Evolutionary conservation across 2,888 invertebrate genomes (phyloP), one percentile per base, ranked within the genome.

Genomic region (Nomada fabriciana): DNA sequence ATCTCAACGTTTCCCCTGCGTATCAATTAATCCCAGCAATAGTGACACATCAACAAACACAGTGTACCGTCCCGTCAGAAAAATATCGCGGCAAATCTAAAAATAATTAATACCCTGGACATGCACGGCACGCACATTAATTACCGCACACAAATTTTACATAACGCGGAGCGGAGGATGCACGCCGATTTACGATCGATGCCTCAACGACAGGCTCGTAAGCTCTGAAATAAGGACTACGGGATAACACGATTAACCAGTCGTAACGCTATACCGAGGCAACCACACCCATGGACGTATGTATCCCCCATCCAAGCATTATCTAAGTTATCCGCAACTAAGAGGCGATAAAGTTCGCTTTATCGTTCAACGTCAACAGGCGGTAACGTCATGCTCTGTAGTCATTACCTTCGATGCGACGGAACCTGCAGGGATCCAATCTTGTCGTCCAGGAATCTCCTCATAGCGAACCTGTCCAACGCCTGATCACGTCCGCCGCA

Each of bases 381-480:
- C 65, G 57, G 61, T 55, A 71, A 53, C 61, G 47, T 74, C 71
- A 72, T 64, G 70, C 68, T 57, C 57, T 18, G 9, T 13, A 50
- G 52, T 53, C 59, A 76, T 91, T 94, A 97, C 96, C 97, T 95
- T 94, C 96, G 96, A 93, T 97, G 97, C 64, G 97, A 97, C 65
- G 97, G 97, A 86, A 97, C 95, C 83, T 95, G 95, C 80, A 96
- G 94, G 82, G 96, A 95, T 82, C 96, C 96, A 83, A 97, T 95
- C 93, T 97, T 96, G 93, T 97, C 97, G 90, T 98, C 98, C 89
- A 98, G 96, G 94, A 98, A 98, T 90, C 97, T 95, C 91, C 97
- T 96, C 98, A 98, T 98, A 65, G 98, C 98, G 94, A 98, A 98
- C 92, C 98, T 95, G 94, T 98, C 98, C 90, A 98, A 95, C 13